Evolutionary conservation across 2,888 invertebrate species (phyloP).

Genomic region (Balanococcus diminutus): DNA sequence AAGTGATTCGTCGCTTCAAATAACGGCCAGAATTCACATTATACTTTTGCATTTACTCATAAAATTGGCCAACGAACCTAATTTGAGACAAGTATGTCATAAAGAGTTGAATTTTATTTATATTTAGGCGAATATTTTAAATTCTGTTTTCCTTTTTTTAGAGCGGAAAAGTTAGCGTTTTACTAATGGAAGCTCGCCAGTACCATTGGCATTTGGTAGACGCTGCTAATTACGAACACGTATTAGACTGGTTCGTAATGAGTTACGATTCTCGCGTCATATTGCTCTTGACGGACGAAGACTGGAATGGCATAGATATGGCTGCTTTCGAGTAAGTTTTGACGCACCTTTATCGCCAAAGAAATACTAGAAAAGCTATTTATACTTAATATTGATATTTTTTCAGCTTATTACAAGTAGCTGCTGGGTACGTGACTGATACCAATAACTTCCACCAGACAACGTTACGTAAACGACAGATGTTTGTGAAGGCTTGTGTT

Average conservation of each 20-base stretch:
- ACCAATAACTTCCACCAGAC: slow-evolving; percentile 63
- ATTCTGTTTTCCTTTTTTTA: slow-evolving; percentile 58
- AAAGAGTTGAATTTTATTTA: background rate
- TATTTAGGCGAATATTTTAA: no score
- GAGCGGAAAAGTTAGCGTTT: slow-evolving; percentile 63
- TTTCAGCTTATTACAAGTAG: slow-evolving; percentile 69
- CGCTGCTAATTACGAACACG: slow-evolving; percentile 67
- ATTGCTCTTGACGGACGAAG: slow-evolving; percentile 62
- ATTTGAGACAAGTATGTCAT: slow-evolving; percentile 67
- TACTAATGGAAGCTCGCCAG: slow-evolving; percentile 68
- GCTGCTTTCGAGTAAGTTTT: slow-evolving; percentile 66
- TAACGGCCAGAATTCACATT: slow-evolving; percentile 65
- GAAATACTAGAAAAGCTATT: background rate
- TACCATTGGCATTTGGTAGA: slow-evolving; percentile 73
- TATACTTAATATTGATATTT: no score
- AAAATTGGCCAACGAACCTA: slow-evolving; percentile 75
- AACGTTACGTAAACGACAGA: slow-evolving; percentile 66
- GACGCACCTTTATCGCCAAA: background rate
- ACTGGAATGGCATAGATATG: slow-evolving; percentile 66
- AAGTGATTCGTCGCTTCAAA: slow-evolving; percentile 61
- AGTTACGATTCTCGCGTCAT: slow-evolving; percentile 74
- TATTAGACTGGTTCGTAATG: slow-evolving; percentile 77
- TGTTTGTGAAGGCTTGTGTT: slow-evolving; percentile 68
- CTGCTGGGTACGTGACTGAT: slow-evolving; percentile 66
- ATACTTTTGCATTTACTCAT: slow-evolving; percentile 73